Evolutionary conservation across 2,797 vertebrate genomes (phyloP).

Genomic region (Cynopterus sphinx): DNA sequence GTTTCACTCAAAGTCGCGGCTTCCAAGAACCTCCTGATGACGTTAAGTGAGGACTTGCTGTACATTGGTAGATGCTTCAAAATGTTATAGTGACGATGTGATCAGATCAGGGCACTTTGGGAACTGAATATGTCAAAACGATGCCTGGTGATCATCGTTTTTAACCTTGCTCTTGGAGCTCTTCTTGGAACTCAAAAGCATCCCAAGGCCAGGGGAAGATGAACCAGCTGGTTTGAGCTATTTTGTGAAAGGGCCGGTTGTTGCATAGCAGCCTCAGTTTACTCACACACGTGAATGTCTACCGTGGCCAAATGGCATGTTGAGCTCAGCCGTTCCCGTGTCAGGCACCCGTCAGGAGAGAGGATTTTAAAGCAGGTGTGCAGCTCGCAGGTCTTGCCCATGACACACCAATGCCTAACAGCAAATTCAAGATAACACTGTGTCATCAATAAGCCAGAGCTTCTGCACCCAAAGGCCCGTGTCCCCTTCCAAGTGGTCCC

Average conservation of each 20-base stretch:
- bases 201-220: neutral
- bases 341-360: neutral
- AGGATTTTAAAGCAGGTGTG: rapidly evolving
- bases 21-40: neutral
- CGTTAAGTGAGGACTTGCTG: neutral
- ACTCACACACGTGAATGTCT: too few relatives aligned
- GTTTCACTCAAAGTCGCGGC: neutral
- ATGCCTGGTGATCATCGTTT: neutral
- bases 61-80: neutral
- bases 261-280: neutral
- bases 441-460: neutral
- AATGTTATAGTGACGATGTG: neutral
- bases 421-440: too few relatives aligned
- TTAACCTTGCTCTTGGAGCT: neutral
- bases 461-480: too few relatives aligned
- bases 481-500: neutral
- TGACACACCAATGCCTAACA: neutral
- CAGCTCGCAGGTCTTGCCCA: neutral
- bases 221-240: neutral
- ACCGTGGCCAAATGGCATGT: rapidly evolving
- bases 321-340: rapidly evolving
- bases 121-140: neutral
- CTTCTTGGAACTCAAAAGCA: neutral
- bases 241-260: neutral
- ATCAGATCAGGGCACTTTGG: neutral